A percentile compares a stretch with the other conserved stretches of the same genome.
Conservation (phyloP, 2,888 invertebrate genomes). For the Dasypolia templi region DNA sequence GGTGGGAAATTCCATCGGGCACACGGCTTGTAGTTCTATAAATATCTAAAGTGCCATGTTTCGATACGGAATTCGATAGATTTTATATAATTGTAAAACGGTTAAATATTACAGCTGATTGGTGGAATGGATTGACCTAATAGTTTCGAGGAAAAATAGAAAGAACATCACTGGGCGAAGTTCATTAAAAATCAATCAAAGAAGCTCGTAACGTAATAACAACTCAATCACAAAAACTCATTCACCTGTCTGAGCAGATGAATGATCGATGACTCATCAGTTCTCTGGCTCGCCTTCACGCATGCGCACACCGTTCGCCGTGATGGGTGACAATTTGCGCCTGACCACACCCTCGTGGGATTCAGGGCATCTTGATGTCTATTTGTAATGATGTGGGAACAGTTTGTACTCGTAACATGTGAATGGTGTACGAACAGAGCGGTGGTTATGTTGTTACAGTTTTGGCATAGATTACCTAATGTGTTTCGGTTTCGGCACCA, state of each 20-base stretch:
- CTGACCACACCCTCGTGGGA: constrained; percentile 60
- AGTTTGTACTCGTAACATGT: constrained; percentile 28
- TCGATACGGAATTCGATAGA: background rate
- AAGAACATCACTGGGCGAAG: constrained; percentile 10
- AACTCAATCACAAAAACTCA: constrained; percentile 46
- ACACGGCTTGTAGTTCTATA: background rate
- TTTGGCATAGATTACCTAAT: constrained; percentile 19
- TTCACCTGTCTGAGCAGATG: constrained; percentile 16
- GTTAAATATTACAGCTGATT: background rate
- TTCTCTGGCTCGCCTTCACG: constrained; percentile 23
- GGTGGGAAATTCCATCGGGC: no score
- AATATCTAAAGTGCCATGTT: background rate
- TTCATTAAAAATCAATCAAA: constrained; percentile 51
- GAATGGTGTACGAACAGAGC: constrained; percentile 28
- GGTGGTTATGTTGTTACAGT: constrained; percentile 29
- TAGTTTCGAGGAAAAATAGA: constrained; percentile 23
- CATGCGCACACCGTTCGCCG: constrained; percentile 23
- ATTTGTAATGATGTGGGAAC: constrained; percentile 50
- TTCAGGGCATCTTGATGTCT: constrained; percentile 42
- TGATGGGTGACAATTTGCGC: constrained; percentile 38
- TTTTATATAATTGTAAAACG: constrained; percentile 5
- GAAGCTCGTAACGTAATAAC: constrained; percentile 27
- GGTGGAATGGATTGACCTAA: no score
- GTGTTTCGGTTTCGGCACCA: background rate
- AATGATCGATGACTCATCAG: constrained; percentile 53